These are phyloP conservation scores for Aphodius sticticus DNA, from an alignment of 2,888 invertebrate genomes.

Conservation along the genomic window DNA sequence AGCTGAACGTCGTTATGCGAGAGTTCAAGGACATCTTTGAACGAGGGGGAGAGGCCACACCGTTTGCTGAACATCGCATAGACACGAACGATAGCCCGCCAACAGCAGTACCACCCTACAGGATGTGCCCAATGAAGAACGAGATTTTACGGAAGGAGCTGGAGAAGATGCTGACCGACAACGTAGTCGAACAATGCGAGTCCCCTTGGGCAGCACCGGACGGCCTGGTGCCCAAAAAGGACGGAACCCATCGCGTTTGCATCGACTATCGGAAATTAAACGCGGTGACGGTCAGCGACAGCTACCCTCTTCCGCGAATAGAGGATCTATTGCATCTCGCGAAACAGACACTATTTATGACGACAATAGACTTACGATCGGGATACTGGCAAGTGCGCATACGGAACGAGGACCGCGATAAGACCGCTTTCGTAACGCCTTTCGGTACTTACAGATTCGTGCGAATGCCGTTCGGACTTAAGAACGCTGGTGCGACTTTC, in stretches of 20 bases:
- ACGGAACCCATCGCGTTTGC: constrained; percentile 49
- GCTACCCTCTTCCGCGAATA: constrained; percentile 55
- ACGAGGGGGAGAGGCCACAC: constrained; percentile 9
- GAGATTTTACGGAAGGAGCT: constrained; percentile 46
- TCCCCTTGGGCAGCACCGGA: constrained; percentile 54
- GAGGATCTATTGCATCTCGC: constrained; percentile 55
- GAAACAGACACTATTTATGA: constrained; percentile 43
- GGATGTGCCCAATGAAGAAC: constrained; percentile 47
- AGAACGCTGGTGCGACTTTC: constrained; percentile 46
- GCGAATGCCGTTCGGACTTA: constrained; percentile 45
- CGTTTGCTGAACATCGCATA: constrained; percentile 19
- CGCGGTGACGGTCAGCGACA: constrained; percentile 41
- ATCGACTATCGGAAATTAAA: constrained; percentile 51
- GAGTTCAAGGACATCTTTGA: constrained; percentile 23
- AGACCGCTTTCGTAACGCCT: constrained; percentile 47
- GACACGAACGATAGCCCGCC: constrained; percentile 39
- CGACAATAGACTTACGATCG: constrained; percentile 46
- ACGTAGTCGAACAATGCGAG: constrained; percentile 54
- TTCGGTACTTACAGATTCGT: constrained; percentile 43
- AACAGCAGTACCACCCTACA: constrained; percentile 51
- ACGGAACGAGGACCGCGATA: constrained; percentile 37
- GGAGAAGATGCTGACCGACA: constrained; percentile 48
- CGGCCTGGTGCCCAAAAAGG: constrained; percentile 52
- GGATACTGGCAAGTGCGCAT: constrained; percentile 39
- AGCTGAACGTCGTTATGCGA: neutral